Evolutionary conservation across 2,113 vertebrate species (phyloP), one percentile per base, ranked within the genome.

Genomic region (Phoenicopterus ruber): DNA sequence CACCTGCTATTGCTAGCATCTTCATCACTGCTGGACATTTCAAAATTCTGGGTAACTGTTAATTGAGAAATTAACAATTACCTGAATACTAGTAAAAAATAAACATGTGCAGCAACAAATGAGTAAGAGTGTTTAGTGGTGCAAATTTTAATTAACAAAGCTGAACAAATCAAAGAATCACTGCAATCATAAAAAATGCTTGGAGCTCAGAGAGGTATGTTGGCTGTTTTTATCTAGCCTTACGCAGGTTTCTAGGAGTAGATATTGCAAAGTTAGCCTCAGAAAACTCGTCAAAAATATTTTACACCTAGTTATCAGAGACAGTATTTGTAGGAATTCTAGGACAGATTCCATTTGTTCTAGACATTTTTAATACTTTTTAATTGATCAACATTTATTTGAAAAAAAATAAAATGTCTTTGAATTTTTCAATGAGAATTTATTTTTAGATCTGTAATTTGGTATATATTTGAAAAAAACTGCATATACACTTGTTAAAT

Each of bases 41-140:
- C 32, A 65, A 90, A 91, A 83, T 61, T 61, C 71, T 47, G 29
- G 4, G 22, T 80, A 82, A 91, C 34, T 49, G 36, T 54, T 94
- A 94, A 63, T 25, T 86, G n/a, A 94, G 86, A 94, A 88, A 93
- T 47, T 78, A 91, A 59, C n/a, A 81, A 82, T 74, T 84, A 84
- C 14, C 24, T 82, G 29, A 95, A 94, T 78, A 55, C 31, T 32
- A 77, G 14, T 62, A 77, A 86, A 94, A 90, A 94, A 21, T 58
- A 86, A 78, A 70, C 7, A 82, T 18, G 7, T 31, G 11, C 57
- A 63, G 55, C 46, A 81, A 67, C 9, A 86, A 95, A 86, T 17
- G 11, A 82, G 4, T 78, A 47, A 74, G 20, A 62, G 7, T 44
- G 10, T 55, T 82, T 19, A 79, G 47, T 59, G 18, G 17, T 40